A percentile compares a stretch with the other conserved stretches of the same genome.
Conservation (phyloP, 1,140 invertebrate genomes). For the Kradibia gibbosae region DNA sequence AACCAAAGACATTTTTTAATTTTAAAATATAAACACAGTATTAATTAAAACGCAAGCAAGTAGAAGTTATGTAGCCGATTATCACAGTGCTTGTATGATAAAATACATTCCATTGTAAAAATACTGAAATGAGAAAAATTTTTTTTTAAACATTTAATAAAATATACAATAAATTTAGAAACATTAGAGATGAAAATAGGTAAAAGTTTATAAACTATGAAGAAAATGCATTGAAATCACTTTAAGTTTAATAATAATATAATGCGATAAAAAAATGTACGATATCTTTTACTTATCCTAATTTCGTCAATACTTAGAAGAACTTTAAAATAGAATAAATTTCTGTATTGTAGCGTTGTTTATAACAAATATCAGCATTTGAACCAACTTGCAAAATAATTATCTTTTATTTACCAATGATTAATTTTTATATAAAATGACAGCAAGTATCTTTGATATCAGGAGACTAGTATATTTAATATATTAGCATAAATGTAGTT, state of each 20-base stretch:
- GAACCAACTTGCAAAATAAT: slow-evolving; percentile 36
- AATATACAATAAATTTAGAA: background rate
- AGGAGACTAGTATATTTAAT: too few relatives aligned
- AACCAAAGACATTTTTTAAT: background rate
- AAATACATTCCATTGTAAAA: background rate
- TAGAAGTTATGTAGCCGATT: background rate
- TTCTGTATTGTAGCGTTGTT: background rate
- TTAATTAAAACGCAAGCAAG: background rate
- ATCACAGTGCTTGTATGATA: background rate
- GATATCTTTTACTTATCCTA: too few relatives aligned
- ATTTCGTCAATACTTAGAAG: background rate
- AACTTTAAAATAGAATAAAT: background rate
- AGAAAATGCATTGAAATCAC: background rate
- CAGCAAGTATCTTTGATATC: background rate
- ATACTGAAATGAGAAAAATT: background rate
- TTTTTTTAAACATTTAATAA: background rate
- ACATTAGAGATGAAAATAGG: background rate
- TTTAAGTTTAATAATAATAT: background rate
- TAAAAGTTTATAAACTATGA: background rate
- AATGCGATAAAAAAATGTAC: background rate
- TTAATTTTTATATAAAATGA: background rate
- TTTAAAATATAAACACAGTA: background rate
- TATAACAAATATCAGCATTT: background rate
- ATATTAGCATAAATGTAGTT: background rate
- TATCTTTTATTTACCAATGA: slow-evolving; percentile 21